Base-by-base conservation (phyloP, 2,888 invertebrate species). In the Sarcophaga variegata region DNA sequence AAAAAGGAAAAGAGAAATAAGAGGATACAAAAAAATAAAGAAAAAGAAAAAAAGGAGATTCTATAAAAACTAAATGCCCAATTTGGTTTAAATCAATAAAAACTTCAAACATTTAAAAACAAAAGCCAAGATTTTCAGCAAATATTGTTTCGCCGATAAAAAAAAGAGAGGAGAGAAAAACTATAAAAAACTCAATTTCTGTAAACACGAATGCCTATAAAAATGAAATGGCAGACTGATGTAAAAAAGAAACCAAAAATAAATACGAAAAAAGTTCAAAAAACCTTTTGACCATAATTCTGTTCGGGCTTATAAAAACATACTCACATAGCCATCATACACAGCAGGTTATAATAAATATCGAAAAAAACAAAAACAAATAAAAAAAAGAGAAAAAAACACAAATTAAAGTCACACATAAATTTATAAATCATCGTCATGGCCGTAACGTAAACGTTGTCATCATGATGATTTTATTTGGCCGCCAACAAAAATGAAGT, bases 161-260 rank as follows among this genome's bases (percentile, higher is more conserved):
- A 54, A 10, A 22, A 22, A 22, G 22, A 22, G 22, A 5, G 3
- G 10, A 37, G 37, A 37, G 37, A 37, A 37, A 49, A 54, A 70
- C 54, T 54, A 25, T 25, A 22, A 70, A 49, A 49, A 54, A 54
- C 17, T 49, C 11, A 49, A 54, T 54, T 54, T 25, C 22, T 22
- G 22, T 54, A 70, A 37, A 69, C 45, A 14, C 11, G 14, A 72
- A 82, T 49, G 76, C 66, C 80, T 14, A 80, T 49, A 76, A 45
- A 76, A 37, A 71, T 47, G 64, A 54, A 54, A 54, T 14, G 54
- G 17, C 54, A 54, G 54, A 54, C 54, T 17, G 14, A 54, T 17
- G 17, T 14, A 54, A 17, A 54, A 54, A 10, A 37, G 10, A 37
- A 2, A 2, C 2, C 8, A 2, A 37, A 10, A 37, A 37, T 8